Percentiles rank a stretch among this genome's conserved stretches.
These are phyloP conservation scores for Montipora efflorescens DNA, from an alignment of 64 coral and sea anemone species.

Conservation along the genomic window DNA sequence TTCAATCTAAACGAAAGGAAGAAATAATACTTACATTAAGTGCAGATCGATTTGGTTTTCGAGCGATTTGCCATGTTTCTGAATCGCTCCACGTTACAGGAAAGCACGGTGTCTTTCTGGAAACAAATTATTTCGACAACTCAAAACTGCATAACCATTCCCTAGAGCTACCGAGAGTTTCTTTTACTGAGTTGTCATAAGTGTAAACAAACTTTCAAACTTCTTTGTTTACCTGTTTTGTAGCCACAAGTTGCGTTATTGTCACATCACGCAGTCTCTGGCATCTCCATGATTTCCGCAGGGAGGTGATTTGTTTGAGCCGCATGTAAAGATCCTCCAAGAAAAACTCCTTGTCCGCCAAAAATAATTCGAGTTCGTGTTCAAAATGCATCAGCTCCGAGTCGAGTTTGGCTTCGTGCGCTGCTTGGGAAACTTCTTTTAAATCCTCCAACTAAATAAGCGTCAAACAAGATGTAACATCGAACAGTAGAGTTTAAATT, in stretches of 20 bases:
- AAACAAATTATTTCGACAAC: too few relatives aligned
- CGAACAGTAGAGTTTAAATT: background rate
- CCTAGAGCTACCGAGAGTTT: too few relatives aligned
- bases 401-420: slow-evolving; percentile 75
- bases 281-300: slow-evolving; percentile 71
- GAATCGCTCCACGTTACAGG: too few relatives aligned
- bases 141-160: background rate
- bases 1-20: slow-evolving; percentile 51
- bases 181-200: background rate
- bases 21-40: background rate
- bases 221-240: slow-evolving; percentile 62
- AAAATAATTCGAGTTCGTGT: slow-evolving; percentile 71
- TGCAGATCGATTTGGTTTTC: background rate
- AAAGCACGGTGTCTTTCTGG: too few relatives aligned
- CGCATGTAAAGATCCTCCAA: slow-evolving; percentile 76
- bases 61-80: too few relatives aligned
- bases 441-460: slow-evolving; percentile 74
- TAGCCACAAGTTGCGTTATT: slow-evolving; percentile 59
- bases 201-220: background rate
- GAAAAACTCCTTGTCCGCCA: slow-evolving; percentile 79
- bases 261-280: slow-evolving; percentile 22
- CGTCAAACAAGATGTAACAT: background rate
- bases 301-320: slow-evolving; percentile 67
- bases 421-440: slow-evolving; percentile 71
- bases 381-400: slow-evolving; percentile 73